Conservation (phyloP, 2,797 vertebrate species). For the Epinephelus awoara region DNA sequence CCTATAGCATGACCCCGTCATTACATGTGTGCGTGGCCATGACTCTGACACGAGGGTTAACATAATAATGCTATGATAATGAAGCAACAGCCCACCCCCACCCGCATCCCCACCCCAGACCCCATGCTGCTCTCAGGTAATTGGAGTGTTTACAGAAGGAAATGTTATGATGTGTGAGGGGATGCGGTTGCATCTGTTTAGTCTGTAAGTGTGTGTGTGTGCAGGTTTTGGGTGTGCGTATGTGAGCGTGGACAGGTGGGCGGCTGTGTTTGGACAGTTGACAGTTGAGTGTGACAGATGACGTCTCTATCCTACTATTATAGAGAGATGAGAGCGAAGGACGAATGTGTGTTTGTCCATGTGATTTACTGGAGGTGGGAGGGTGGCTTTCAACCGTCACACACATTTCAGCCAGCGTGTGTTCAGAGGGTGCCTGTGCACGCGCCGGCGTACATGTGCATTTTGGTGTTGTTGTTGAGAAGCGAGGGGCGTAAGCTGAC, state of each 20-base stretch:
- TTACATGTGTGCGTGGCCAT: conserved; percentile 39
- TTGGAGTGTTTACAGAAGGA: conserved; percentile 77
- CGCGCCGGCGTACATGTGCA: conserved; percentile 28
- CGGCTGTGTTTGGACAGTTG: conserved; percentile 72
- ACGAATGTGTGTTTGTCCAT: conserved; percentile 70
- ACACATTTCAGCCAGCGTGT: conserved; percentile 19
- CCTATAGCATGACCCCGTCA: conserved; percentile 45
- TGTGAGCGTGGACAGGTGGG: conserved; percentile 59
- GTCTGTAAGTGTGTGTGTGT: conserved; percentile 17
- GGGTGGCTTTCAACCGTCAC: conserved; percentile 41
- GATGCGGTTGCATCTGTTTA: conserved; percentile 6
- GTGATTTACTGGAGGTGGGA: conserved; percentile 71
- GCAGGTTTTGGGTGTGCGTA: conserved; percentile 10
- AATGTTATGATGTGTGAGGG: conserved; percentile 50
- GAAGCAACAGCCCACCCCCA: conserved; percentile 71
- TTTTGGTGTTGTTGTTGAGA: conserved; percentile 57
- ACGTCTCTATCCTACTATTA: conserved; percentile 77
- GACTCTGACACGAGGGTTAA: conserved; percentile 72
- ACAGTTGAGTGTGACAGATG: conserved; percentile 76
- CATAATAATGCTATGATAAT: conserved; percentile 83
- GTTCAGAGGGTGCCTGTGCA: conserved; percentile 30
- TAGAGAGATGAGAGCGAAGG: conserved; percentile 70
- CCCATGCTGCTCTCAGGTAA: conserved; percentile 79
- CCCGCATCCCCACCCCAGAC: conserved; percentile 28
- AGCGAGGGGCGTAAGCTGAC: conserved; percentile 69